Evolutionary conservation across 1,140 invertebrate genomes (phyloP).

Genomic region (Colletes gigas): DNA sequence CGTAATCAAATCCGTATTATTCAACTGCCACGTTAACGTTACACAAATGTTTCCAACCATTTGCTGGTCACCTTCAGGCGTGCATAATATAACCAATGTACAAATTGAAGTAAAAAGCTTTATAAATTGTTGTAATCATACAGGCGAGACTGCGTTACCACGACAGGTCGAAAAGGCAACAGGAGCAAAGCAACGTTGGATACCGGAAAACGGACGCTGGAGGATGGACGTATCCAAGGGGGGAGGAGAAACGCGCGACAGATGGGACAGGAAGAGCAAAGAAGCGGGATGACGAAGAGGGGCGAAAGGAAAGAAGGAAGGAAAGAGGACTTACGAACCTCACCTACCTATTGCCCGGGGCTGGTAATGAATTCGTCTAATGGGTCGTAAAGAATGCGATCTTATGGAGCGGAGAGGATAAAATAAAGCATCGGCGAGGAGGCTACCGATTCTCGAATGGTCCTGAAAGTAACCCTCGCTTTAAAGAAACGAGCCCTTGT

Average conservation of each 20-base stretch:
- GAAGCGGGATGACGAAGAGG: not conserved
- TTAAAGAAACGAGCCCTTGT: constrained; percentile 62
- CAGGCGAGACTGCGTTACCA: no score
- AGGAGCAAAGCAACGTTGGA: not conserved
- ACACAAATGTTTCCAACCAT: no score
- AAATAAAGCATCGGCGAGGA: constrained; percentile 78
- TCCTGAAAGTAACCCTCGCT: constrained; percentile 76
- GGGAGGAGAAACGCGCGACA: not conserved
- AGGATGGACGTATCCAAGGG: not conserved
- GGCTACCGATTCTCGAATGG: constrained; percentile 76
- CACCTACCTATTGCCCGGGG: constrained; percentile 75
- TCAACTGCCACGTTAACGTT: no score
- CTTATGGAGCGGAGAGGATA: constrained; percentile 80
- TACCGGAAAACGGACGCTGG: not conserved
- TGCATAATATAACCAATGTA: no score
- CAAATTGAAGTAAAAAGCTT: no score
- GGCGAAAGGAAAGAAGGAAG: constrained; percentile 38
- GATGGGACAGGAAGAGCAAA: not conserved
- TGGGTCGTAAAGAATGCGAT: constrained; percentile 82
- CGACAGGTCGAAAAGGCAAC: no score
- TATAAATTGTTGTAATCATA: no score
- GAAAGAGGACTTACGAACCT: constrained; percentile 65
- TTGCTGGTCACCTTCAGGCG: no score
- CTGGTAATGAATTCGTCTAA: constrained; percentile 82
- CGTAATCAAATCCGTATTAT: no score